phyloP scores from a whole-genome alignment of 2,113 vertebrate species.

The Albula goreensis region DNA sequence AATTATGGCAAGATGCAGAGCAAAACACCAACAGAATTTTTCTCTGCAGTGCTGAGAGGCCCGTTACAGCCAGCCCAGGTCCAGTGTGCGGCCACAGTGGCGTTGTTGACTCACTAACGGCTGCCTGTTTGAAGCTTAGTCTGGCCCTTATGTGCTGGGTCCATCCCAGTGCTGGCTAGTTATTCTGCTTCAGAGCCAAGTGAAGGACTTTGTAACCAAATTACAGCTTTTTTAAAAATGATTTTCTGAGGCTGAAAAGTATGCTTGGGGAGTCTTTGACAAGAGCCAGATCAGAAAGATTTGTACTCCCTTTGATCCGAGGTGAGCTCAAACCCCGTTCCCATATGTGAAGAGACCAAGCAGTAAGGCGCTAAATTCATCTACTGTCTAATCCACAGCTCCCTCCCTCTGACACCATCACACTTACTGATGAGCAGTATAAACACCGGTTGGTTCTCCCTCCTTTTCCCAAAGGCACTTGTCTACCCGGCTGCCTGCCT shows the following conservation, averaged over 20 bases:
- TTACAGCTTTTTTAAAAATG: conserved; percentile 18
- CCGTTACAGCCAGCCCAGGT: background rate
- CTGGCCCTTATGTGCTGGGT: background rate
- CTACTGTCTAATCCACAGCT: background rate
- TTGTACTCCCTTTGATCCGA: conserved; percentile 40
- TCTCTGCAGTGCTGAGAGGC: background rate
- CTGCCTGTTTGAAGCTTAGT: background rate
- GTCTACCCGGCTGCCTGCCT: background rate
- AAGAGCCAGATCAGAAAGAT: conserved; percentile 45
- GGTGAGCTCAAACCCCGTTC: conserved; percentile 34
- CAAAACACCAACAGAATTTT: conserved; percentile 1
- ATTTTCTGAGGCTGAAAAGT: conserved; percentile 14
- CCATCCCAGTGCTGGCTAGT: background rate
- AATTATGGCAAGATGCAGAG: background rate
- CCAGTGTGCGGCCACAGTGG: background rate
- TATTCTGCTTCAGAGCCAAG: conserved; percentile 9
- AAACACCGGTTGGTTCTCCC: background rate
- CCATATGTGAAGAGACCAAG: conserved; percentile 10
- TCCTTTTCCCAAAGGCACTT: background rate
- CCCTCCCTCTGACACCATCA: background rate
- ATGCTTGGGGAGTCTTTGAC: conserved; percentile 28
- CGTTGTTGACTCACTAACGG: background rate
- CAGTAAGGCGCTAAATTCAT: conserved; percentile 19
- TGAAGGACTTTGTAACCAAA: conserved; percentile 17
- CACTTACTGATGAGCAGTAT: conserved; percentile 23